Evolutionary conservation across 2,888 invertebrate genomes (phyloP), one percentile per base, ranked within the genome.

Genomic region (Andrena bicolor): DNA sequence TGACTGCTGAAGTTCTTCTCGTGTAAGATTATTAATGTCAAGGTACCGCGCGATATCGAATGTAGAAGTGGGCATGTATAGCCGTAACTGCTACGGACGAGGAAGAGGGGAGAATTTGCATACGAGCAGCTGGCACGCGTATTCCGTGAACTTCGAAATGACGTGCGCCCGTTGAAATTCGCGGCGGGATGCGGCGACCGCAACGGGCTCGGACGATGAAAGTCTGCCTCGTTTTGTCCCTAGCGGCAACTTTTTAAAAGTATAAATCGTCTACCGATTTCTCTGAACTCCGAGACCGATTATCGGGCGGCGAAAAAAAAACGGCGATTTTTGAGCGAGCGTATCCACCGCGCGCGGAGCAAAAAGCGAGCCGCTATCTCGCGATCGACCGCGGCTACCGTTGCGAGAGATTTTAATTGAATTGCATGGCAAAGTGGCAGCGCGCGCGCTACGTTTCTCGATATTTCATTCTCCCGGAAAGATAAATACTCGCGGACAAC

Each of bases 111-210:
- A 3, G 5, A 68, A 87, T 87, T 85, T 87, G 82, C 87, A 87
- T 87, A 69, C 26, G 51, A 69, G 78, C 85, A 85, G 77, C 77
- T 83, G 86, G 81, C 70, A 70, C 77, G 78, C 86, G 83, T 58
- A 71, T 66, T 49, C 35, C 79, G 63, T 69, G 65, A 80, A 81
- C 74, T 10, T 7, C 28, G 64, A 49, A 35, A 28, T 63, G 53
- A 76, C 69, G 49, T 35, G 79, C 68, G 82, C 8, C 6, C n/a
- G 5, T 32, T 20, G 20, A 30, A 82, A 87, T 85, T 80, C 76
- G 72, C 70, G 70, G 69, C 85, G 82, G 82, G 80, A 85, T 80
- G 75, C 83, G 76, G 78, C 73, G 80, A 86, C 87, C 84, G 64
- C 84, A 83, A 81, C 82, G 61, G 1, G 79, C 76, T 73, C 60